These are phyloP conservation scores for Clamator glandarius DNA, from an alignment of 2,797 vertebrate species.

Conservation along the genomic window DNA sequence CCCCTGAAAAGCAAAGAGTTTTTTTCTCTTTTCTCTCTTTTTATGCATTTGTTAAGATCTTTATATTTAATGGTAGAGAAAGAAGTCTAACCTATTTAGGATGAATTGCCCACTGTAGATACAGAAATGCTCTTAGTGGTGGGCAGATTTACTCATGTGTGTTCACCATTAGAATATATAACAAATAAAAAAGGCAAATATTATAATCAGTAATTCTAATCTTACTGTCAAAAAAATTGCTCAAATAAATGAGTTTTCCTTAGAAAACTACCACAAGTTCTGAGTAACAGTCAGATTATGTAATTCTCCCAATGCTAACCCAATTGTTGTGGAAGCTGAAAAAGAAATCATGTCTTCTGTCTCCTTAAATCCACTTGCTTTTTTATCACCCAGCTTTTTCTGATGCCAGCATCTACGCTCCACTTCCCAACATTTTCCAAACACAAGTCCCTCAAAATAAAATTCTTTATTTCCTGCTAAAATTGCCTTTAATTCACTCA, in stretches of 20 bases:
- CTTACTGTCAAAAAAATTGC: neutral
- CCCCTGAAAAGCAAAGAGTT: neutral
- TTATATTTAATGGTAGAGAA: neutral
- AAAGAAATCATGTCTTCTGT: neutral
- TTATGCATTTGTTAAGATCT: neutral
- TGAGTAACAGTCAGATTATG: neutral
- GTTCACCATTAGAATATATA: neutral
- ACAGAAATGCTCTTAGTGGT: neutral
- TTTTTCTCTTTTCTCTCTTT: neutral
- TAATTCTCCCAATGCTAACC: neutral
- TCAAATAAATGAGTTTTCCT: neutral
- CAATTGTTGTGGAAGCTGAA: neutral
- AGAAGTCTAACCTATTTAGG: neutral
- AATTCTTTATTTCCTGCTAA: neutral
- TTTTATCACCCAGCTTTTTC: neutral
- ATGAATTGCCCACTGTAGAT: neutral
- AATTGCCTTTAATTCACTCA: neutral
- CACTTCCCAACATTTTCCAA: neutral
- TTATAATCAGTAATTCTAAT: neutral
- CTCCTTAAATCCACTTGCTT: neutral
- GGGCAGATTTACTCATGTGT: neutral
- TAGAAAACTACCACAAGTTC: neutral
- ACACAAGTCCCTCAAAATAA: neutral
- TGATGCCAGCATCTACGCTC: neutral
- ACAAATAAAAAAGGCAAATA: neutral